Evolutionary conservation across 2,797 vertebrate species (phyloP).

Genomic region (Fistularia tabacaria): DNA sequence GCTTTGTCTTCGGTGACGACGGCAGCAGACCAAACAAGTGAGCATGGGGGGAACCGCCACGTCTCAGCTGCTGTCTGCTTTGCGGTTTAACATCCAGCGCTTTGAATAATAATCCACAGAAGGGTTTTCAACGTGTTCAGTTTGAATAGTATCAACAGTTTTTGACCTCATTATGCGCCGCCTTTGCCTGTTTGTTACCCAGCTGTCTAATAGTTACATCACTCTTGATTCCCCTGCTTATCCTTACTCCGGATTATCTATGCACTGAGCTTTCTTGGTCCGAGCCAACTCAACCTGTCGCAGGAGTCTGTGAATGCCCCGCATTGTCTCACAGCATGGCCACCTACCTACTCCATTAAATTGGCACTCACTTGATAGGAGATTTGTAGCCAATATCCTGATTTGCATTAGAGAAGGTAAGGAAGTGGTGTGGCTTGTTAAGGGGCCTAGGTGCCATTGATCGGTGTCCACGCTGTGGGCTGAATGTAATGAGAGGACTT

Average conservation of each 20-base stretch:
- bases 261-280: slow-evolving; percentile 27
- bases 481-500: slow-evolving; percentile 64
- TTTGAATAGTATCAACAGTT: slow-evolving; percentile 27
- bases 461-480: slow-evolving; percentile 53
- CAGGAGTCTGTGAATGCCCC: slow-evolving; percentile 26
- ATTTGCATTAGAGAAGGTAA: slow-evolving; percentile 74
- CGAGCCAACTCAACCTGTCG: slow-evolving; percentile 34
- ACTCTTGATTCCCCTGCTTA: slow-evolving; percentile 34
- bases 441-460: slow-evolving; percentile 67
- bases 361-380: slow-evolving; percentile 68
- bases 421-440: slow-evolving; percentile 71
- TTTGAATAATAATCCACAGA: slow-evolving; percentile 50
- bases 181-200: slow-evolving; percentile 41
- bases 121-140: slow-evolving; percentile 37
- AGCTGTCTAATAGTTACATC: slow-evolving; percentile 62
- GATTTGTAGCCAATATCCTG: slow-evolving; percentile 73
- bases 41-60: slow-evolving; percentile 29
- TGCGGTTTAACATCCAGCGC: slow-evolving; percentile 22
- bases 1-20: slow-evolving; percentile 45
- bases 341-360: slow-evolving; percentile 68
- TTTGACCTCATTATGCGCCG: slow-evolving; percentile 59
- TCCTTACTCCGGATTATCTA: slow-evolving; percentile 35
- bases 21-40: slow-evolving; percentile 44
- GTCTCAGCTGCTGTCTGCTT: slow-evolving; percentile 10
- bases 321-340: slow-evolving; percentile 42